Base-by-base conservation (phyloP, 1,140 invertebrate species). In the Drosophila grimshawi region DNA sequence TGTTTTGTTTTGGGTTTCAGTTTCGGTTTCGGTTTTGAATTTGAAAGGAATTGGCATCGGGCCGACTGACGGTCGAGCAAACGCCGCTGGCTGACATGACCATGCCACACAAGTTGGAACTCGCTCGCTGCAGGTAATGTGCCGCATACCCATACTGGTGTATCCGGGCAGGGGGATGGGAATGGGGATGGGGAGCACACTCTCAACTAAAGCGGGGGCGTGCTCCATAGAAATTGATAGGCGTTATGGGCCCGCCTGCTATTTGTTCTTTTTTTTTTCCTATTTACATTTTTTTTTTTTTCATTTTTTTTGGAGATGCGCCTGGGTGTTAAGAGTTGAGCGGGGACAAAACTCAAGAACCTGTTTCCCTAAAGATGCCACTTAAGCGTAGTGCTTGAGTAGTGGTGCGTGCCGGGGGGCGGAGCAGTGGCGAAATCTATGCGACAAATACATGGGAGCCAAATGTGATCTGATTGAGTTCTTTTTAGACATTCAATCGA, bases 31-130 rank as follows among this genome's bases (percentile, higher is more conserved):
- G 32, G 33, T 64, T 80, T 79, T 73, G 74, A 60, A 78, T 86
- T 82, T 80, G 76, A 88, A 86, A 77, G 77, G 81, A 88, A 65
- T 77, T 69, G 76, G 57, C 74, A 74, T 68, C 37, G 45, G 46
- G 61, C 41, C 52, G 51, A 45, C 37, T 6, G 53, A 30, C 46
- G 1, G 45, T 48, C 2, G 45, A 63, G 57, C 53, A 51, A 56
- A 70, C 59, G 76, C 81, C 81, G 74, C 49, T 64, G 81, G 81
- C 72, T 77, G 80, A 82, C 83, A 77, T 80, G 70, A 72, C 46
- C 56, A 71, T 76, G 76, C 83, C 83, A 88, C 83, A 88, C 83
- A 79, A 76, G 76, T 79, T 59, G 76, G 56, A 56, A 41, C 39
- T 19, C 57, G 35, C 32, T 52, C 51, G 51, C 59, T 62, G 70